phyloP scores from a whole-genome alignment of 2,113 vertebrate genomes.

The Acanthochromis polyacanthus region DNA sequence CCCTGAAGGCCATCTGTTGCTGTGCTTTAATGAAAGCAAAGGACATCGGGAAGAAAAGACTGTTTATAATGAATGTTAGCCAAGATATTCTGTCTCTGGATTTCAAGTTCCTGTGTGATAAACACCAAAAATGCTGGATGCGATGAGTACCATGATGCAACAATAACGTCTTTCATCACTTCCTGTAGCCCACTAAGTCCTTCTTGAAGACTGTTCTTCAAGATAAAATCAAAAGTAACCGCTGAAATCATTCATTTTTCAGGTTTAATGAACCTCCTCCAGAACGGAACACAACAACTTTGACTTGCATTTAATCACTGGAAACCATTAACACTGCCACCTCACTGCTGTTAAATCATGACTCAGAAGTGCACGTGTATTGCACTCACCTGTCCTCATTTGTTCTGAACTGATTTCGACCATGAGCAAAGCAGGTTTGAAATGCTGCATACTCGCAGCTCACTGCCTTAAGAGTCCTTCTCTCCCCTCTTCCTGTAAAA shows the following conservation, averaged over 20 bases:
- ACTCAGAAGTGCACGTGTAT: neutral
- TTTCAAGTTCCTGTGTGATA: neutral
- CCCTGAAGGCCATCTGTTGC: too few species aligned
- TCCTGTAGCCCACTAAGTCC: neutral
- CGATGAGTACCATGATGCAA: fast-evolving
- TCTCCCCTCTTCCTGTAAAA: constrained; percentile 67
- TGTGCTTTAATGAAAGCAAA: too few species aligned
- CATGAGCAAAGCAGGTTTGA: constrained; percentile 20
- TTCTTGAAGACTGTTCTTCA: neutral
- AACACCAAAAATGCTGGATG: neutral
- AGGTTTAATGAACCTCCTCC: too few species aligned
- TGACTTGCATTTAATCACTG: neutral
- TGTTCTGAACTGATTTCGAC: constrained; percentile 35
- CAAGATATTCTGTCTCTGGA: neutral
- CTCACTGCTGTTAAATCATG: neutral
- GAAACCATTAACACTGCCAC: neutral
- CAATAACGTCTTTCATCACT: neutral
- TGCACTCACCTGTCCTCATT: constrained; percentile 15
- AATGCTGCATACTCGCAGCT: constrained; percentile 22
- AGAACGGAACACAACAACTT: neutral
- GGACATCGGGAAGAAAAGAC: too few species aligned
- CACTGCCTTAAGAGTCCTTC: constrained; percentile 51
- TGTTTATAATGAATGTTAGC: too few species aligned
- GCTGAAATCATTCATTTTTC: too few species aligned
- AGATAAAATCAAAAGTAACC: neutral